Base-by-base conservation (phyloP, 2,888 invertebrate species). In the Brachylomia viminalis region DNA sequence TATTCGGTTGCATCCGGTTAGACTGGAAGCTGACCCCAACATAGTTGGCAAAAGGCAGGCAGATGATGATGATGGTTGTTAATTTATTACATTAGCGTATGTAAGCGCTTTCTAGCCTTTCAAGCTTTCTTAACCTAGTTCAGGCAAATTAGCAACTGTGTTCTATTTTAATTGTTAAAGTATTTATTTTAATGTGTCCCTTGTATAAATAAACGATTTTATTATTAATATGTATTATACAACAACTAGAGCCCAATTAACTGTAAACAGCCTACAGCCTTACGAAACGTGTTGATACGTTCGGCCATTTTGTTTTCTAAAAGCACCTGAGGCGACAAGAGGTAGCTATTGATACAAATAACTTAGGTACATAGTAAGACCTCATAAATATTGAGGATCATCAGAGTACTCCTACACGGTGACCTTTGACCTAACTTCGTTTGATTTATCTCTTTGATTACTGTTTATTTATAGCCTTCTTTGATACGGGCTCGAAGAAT, bases 401-500 rank as follows among this genome's bases (percentile, higher is more conserved):
- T 77, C 69, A 58, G 13, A 42, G n/a, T 5, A 56, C 68, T 71
- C 52, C 65, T 56, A 68, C 65, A 33, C 59, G 33, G 27, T 75
- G 80, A 79, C 72, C 81, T 79, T 64, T 77, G 54, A 73, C 47
- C 67, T 70, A 49, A 64, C 45, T 61, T 59, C 38, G 49, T 45
- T 69, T 47, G 72, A 80, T 80, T 82, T 77, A 86, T 86, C 61
- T 66, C 33, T 30, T 56, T 75, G 66, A 83, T 79, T 77, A 38
- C 59, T 52, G 66, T 80, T 72, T 84, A 80, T 83, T 79, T 75
- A 79, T 75, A 79, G 59, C 20, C 47, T 71, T 23, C 38, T 56
- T 49, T 52, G 61, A 72, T 52, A 58, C 58, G 45, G 30, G 45
- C 17, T 49, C 13, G 27, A 45, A 33, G 13, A 62, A 68, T 64